Evolutionary conservation across 2,113 vertebrate genomes (phyloP).

Genomic region (Scartelaos histophorus): DNA sequence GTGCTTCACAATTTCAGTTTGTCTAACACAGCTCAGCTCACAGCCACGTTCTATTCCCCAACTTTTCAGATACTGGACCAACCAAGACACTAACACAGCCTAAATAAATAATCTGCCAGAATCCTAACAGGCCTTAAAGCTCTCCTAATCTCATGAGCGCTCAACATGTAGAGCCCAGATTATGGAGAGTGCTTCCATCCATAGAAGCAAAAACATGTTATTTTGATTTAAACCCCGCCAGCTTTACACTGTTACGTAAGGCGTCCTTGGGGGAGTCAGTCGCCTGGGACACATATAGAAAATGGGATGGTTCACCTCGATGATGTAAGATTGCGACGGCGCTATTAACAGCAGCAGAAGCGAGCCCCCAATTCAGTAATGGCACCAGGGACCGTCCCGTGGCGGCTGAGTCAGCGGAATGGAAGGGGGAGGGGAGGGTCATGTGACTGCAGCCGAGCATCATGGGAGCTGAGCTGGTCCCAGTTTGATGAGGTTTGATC

Average conservation of each 20-base stretch:
- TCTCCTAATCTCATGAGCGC: conserved; percentile 58
- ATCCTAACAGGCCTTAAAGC: conserved; percentile 60
- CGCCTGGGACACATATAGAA: conserved; percentile 40
- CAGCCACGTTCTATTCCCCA: background rate
- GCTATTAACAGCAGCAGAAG: conserved; percentile 12
- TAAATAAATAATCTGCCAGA: conserved; percentile 48
- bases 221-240: conserved; percentile 2
- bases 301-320: conserved; percentile 27
- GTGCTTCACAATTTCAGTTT: background rate
- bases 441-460: conserved; percentile 53
- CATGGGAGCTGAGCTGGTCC: conserved; percentile 40
- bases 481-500: conserved; percentile 10
- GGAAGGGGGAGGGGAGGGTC: conserved; percentile 29
- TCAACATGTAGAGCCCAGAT: conserved; percentile 42
- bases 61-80: conserved; percentile 15
- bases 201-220: conserved; percentile 21
- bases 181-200: background rate
- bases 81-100: background rate
- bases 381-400: conserved; percentile 21
- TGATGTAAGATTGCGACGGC: conserved; percentile 48
- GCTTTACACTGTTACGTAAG: conserved; percentile 37
- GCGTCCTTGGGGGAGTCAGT: conserved; percentile 2
- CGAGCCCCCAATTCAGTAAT: conserved; percentile 7
- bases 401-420: conserved; percentile 57
- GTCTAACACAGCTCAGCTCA: background rate